A percentile compares a stretch with the other conserved stretches of the same genome.
Evolutionary conservation across 2,113 vertebrate genomes (phyloP).

Genomic region (Delphinapterus leucas): DNA sequence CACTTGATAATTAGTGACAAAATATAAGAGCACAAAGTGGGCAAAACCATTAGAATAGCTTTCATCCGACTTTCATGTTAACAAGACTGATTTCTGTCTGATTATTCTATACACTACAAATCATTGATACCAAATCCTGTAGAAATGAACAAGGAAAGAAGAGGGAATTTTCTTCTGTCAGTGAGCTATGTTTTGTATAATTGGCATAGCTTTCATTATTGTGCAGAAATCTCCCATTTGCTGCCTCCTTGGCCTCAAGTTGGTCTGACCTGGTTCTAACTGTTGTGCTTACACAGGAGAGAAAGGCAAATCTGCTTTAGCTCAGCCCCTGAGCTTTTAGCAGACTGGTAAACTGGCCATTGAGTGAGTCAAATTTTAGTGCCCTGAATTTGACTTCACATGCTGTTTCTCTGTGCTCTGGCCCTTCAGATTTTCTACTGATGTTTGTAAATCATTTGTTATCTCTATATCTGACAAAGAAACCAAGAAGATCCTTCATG

Average conservation of each 20-base stretch:
- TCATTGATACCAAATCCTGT: neutral
- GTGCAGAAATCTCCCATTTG: neutral
- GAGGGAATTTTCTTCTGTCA: neutral
- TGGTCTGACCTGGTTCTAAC: too few species aligned
- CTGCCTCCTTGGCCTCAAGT: neutral
- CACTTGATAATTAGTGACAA: neutral
- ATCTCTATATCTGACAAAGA: constrained; percentile 68
- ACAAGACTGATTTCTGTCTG: neutral
- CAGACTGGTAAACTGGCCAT: neutral
- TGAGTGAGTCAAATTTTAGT: neutral
- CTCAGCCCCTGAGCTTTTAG: neutral
- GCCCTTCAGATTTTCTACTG: neutral
- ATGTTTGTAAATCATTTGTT: constrained; percentile 61
- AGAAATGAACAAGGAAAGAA: neutral
- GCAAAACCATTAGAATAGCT: neutral
- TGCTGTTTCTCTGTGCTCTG: neutral
- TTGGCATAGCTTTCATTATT: neutral
- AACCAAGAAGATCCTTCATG: constrained; percentile 72
- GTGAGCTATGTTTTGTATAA: neutral
- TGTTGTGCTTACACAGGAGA: neutral
- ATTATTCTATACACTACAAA: too few species aligned
- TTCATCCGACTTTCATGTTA: fast-evolving
- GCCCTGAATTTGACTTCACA: neutral
- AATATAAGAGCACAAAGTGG: too few species aligned
- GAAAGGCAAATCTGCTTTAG: fast-evolving